Base-by-base conservation (phyloP, 2,888 invertebrate genomes). In the Muschampia plurimacula region DNA sequence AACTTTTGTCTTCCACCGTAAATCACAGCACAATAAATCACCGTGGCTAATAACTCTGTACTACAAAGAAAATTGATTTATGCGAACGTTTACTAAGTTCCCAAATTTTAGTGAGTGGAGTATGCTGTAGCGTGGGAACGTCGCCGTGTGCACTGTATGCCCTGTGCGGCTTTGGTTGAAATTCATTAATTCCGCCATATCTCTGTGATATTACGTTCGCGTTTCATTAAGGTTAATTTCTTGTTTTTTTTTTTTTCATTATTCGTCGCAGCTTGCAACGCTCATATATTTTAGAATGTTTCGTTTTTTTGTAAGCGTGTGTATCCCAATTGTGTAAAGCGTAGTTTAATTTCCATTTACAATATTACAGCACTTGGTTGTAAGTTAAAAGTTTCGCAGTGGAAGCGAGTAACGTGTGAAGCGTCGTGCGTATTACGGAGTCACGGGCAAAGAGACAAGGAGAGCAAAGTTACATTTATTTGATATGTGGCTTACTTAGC, bases 41-140 rank as follows among this genome's bases (percentile, higher is more conserved):
- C 81, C 79, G 82, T 28, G 83, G 84, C 86, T 88, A 88, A 90
- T 89, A 89, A 89, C 86, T 86, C 83, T 80, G 78, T 78, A 79
- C 78, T 85, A 84, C 86, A 88, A 87, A 85, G 88, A 84, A 88
- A 89, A 88, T 89, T 89, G 89, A 92, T 91, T 91, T 90, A 90
- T 86, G 87, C 74, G 79, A 83, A 85, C 86, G 84, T 59, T 90
- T 86, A 88, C 86, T 84, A 84, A 86, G 85, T 89, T 85, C 83
- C 83, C 82, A 81, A 83, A 84, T 85, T 87, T 82, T 86, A 86
- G 82, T 85, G 83, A 86, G 83, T 78, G 85, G 84, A 86, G 87
- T 86, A 84, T 81, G 80, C 78, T 83, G 79, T 79, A 78, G 74
- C 79, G 77, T 80, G 77, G 76, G 77, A 77, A 78, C 72, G 66